Evolutionary conservation across 92 coral and sea anemone genomes (phyloP).

Genomic region (Porites divaricata): DNA sequence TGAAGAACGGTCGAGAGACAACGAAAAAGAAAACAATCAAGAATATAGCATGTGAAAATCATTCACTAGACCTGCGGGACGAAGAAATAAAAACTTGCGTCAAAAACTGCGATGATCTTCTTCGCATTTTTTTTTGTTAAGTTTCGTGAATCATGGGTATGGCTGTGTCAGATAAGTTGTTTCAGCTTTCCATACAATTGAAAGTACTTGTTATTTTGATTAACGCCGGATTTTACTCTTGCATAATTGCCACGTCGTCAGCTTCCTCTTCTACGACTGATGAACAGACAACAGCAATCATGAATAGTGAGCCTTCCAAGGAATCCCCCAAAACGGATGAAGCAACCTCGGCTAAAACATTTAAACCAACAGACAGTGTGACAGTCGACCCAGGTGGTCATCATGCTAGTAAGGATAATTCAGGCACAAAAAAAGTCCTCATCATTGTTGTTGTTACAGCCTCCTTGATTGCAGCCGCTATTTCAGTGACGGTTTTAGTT

Average conservation of each 20-base stretch:
- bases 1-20: too few species aligned
- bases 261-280: neutral
- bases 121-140: too few species aligned
- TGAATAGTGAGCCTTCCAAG: neutral
- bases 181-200: neutral
- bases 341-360: neutral
- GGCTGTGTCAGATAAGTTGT: too few species aligned
- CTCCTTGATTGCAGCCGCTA: slow-evolving; percentile 11
- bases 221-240: neutral
- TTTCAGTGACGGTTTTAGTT: neutral
- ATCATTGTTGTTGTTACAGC: slow-evolving; percentile 4
- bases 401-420: neutral
- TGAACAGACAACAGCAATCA: neutral
- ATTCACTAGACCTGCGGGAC: too few species aligned
- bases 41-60: too few species aligned
- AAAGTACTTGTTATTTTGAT: neutral
- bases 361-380: neutral
- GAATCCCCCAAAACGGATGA: neutral
- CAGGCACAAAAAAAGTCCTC: neutral
- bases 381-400: neutral
- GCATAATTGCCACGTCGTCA: neutral
- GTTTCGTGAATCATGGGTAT: too few species aligned
- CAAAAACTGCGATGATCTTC: too few species aligned
- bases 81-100: too few species aligned
- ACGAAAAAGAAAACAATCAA: too few species aligned